Evolutionary conservation across 2,888 invertebrate species (phyloP).

Genomic region (Drosophila borealis): DNA sequence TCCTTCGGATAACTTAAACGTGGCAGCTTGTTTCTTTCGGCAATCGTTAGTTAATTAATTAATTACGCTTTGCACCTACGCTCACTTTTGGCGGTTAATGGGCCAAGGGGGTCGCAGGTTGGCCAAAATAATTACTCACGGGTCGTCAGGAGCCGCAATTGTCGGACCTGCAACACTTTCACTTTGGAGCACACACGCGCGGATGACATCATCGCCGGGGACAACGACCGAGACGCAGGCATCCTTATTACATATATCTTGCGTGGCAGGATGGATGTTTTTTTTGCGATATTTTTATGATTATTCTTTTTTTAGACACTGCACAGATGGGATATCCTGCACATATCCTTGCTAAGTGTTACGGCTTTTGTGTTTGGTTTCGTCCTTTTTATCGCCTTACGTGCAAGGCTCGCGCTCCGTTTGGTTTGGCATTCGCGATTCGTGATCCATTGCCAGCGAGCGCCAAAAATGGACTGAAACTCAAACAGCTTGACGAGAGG

Average conservation of each 20-base stretch:
- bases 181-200: conserved; percentile 56
- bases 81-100: conserved; percentile 31
- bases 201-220: conserved; percentile 74
- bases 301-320: conserved; percentile 22
- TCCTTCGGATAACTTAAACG: conserved; percentile 52
- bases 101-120: conserved; percentile 23
- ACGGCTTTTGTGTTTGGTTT: conserved; percentile 8
- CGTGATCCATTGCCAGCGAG: conserved; percentile 62
- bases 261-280: conserved; percentile 23
- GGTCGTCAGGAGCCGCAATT: conserved; percentile 40
- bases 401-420: conserved; percentile 28
- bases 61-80: conserved; percentile 39
- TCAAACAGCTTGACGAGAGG: conserved; percentile 32
- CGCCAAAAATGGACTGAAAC: conserved; percentile 67
- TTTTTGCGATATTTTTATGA: conserved; percentile 22
- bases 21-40: background rate
- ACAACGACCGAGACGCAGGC: conserved; percentile 19
- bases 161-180: conserved; percentile 62
- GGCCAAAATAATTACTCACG: conserved; percentile 57
- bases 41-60: conserved; percentile 1
- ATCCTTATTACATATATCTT: conserved; percentile 37
- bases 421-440: conserved; percentile 30
- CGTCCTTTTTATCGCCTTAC: conserved; percentile 36
- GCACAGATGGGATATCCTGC: conserved; percentile 73
- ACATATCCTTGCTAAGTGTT: conserved; percentile 61